Conservation (phyloP, 1,140 invertebrate genomes). For the Cotesia glomerata region DNA sequence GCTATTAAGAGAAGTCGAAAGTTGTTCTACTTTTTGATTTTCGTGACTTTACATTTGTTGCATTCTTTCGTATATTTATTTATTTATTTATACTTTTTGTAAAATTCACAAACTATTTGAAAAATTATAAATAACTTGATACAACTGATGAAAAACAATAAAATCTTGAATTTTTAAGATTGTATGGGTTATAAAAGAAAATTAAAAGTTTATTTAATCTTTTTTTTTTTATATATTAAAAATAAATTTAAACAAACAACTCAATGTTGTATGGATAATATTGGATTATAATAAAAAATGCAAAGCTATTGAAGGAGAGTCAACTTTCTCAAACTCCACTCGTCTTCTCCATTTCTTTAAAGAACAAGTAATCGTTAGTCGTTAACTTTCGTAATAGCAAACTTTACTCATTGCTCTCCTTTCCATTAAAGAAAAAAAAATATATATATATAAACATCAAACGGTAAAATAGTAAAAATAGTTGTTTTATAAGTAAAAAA, state of each 20-base stretch:
- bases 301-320: slow-evolving; percentile 8
- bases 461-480: neutral
- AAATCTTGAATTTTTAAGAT: too few species aligned
- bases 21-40: slow-evolving; percentile 12
- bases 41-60: neutral
- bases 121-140: too few species aligned
- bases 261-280: neutral
- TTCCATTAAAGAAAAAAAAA: neutral
- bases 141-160: too few species aligned
- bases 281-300: neutral
- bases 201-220: too few species aligned
- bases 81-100: too few species aligned
- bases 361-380: slow-evolving; percentile 7
- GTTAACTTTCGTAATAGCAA: neutral
- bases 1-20: slow-evolving; percentile 9
- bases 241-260: too few species aligned
- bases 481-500: neutral
- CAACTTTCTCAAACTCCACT: slow-evolving; percentile 21
- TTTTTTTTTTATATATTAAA: neutral
- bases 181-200: too few species aligned
- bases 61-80: too few species aligned
- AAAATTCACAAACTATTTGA: too few species aligned
- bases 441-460: neutral
- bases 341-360: slow-evolving; percentile 1
- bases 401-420: neutral